Base-by-base conservation (phyloP, 2,113 vertebrate genomes). In the Entomyzon cyanotis region DNA sequence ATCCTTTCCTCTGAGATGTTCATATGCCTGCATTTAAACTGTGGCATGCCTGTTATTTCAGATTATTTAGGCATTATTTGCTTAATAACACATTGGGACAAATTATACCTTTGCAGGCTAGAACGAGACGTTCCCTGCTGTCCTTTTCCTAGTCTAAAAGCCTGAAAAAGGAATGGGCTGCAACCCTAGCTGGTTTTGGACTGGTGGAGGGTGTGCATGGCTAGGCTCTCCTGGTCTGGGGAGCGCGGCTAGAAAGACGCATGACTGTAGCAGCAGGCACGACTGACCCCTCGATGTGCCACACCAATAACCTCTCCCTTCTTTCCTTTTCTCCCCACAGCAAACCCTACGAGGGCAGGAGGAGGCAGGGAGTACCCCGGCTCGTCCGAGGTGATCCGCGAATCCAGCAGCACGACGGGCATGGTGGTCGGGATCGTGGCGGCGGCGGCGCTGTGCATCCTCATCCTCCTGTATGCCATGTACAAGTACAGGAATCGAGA, bases 401-500 rank as follows among this genome's bases (percentile, higher is more conserved):
- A 99, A 95, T 99, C 99, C 86, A 99, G 99, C 98, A 99, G 99
- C 97, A 99, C 99, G 9, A 99, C 99, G 0, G 99, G 99, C 70
- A 99, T 99, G 99, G 99, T 99, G 73, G 99, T 99, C 3, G 99
- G 99, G 83, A 99, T 99, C 3, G 99, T 99, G 44, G 99, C 99
- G 1, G 99, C 99, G 0, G 99, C 99, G 0, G 99, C 99, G 5
- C 98, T 99, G 42, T 99, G 99, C 95, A 99, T 99, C 95, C 99
- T 99, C 96, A 99, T 99, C 94, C 99, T 99, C 46, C 99, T 99
- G 69, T 99, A 99, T 35, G 99, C 99, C 84, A 99, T 99, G 99
- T 99, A 99, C 98, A 99, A 99, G 95, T 99, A 99, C 98, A 98
- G 99, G 92, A 99, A 99, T 96, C 98, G 99, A 47, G 99, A 99